Evolutionary conservation across 2,888 invertebrate genomes (phyloP), one percentile per base, ranked within the genome.

Genomic region (Platycnemis pennipes): DNA sequence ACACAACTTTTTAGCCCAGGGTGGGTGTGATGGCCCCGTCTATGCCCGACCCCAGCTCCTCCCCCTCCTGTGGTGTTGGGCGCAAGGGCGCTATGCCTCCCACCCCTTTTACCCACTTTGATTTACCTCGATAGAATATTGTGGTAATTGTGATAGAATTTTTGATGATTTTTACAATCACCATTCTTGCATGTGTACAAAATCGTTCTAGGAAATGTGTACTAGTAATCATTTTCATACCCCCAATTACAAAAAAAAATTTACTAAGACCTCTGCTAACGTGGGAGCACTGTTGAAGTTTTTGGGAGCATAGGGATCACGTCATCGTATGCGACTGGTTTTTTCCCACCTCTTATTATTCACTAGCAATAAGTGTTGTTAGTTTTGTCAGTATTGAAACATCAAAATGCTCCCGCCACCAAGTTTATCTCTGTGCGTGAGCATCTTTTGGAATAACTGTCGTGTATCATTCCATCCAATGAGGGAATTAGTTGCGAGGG

Each of bases 131-230:
- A 94, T 95, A 95, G 95, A 95, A 95, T 95, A 95, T 95, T 95
- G 95, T 95, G 95, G 95, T 96, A 95, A 97, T 97, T 97, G 97
- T 97, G 97, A 97, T 97, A 97, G 97, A 97, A 97, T 97, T 97
- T 97, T 97, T 97, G 97, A 97, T 97, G 97, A 97, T 97, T 97
- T 97, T 97, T 97, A 97, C 97, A 97, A 97, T 97, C 97, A 97
- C 97, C 97, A 87, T 96, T 96, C 96, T 96, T 96, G 96, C 96
- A 96, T 96, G 96, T 96, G 96, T 96, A 96, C 96, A 96, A 96
- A 96, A 96, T 96, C 88, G 77, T 91, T 91, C 91, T 91, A 91
- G 91, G 91, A 94, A 94, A 88, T 87, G 87, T 87, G 87, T 87
- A 94, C 86, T 87, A 94, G 87, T 53, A 94, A 88, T 86, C 87